Evolutionary conservation across 2,888 invertebrate genomes (phyloP).

Genomic region (Caenorhabditis doughertyi): DNA sequence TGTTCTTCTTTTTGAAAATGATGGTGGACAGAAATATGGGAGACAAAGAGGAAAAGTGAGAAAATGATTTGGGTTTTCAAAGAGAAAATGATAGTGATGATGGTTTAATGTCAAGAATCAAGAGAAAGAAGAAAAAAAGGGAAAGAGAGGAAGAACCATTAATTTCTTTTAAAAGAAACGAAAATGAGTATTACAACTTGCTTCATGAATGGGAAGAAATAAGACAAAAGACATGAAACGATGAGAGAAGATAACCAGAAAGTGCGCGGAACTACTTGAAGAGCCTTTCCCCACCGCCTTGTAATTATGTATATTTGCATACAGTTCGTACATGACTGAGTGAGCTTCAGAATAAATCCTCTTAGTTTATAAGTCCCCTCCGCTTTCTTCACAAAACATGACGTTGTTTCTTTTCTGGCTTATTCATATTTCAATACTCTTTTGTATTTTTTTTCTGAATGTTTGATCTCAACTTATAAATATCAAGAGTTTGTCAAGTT

Average conservation of each 20-base stretch:
- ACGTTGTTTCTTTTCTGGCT: slow-evolving; percentile 38
- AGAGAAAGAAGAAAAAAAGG: neutral
- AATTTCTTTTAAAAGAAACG: slow-evolving; percentile 23
- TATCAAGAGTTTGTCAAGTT: slow-evolving; percentile 7
- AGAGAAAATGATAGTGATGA: slow-evolving; percentile 10
- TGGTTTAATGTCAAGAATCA: slow-evolving; percentile 35
- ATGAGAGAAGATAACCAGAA: slow-evolving; percentile 56
- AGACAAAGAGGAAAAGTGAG: slow-evolving; percentile 12
- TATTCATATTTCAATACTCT: slow-evolving; percentile 28
- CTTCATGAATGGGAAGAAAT: slow-evolving; percentile 21
- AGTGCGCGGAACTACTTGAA: slow-evolving; percentile 59
- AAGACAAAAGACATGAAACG: slow-evolving; percentile 10
- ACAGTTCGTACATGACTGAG: slow-evolving; percentile 48
- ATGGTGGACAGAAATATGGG: neutral
- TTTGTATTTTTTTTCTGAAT: slow-evolving; percentile 29
- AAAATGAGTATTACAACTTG: slow-evolving; percentile 43
- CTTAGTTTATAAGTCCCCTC: slow-evolving; percentile 32
- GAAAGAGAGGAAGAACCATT: slow-evolving; percentile 31
- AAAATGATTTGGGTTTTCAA: slow-evolving; percentile 4
- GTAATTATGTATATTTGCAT: slow-evolving; percentile 60
- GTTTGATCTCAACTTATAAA: slow-evolving; percentile 40
- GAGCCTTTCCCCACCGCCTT: slow-evolving; percentile 17
- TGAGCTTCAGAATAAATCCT: slow-evolving; percentile 52
- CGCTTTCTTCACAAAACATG: slow-evolving; percentile 33
- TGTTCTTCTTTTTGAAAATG: slow-evolving; percentile 24